These are phyloP conservation scores for Apodemia mormo DNA, from an alignment of 2,888 invertebrate species.

Conservation along the genomic window DNA sequence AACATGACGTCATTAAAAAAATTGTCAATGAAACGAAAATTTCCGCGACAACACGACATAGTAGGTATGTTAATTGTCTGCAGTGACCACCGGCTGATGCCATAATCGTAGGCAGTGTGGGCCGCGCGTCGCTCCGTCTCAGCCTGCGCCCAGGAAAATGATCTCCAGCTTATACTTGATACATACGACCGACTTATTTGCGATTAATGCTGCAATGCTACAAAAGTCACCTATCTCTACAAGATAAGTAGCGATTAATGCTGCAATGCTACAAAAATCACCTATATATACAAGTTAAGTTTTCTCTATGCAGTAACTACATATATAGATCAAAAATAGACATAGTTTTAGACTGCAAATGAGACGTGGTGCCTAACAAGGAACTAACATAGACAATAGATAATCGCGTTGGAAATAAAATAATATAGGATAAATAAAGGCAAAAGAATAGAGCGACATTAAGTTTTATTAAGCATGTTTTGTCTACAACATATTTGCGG, in stretches of 20 bases:
- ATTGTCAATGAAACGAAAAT: conserved; percentile 46
- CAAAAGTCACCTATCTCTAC: no score
- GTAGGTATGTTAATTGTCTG: conserved; percentile 78
- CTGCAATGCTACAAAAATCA: not conserved
- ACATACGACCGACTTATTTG: not conserved
- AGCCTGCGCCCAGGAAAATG: conserved; percentile 46
- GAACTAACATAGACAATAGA: no score
- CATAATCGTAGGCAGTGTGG: conserved; percentile 71
- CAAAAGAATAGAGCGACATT: not conserved
- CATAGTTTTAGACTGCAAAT: no score
- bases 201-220: not conserved
- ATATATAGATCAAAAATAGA: no score
- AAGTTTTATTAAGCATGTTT: not conserved
- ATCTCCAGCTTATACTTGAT: not conserved
- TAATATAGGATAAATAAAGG: no score
- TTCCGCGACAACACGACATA: conserved; percentile 67
- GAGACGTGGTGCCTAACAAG: no score
- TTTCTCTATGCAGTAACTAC: no score
- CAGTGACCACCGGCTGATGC: conserved; percentile 69
- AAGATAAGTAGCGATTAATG: not conserved
- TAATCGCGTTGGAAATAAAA: no score
- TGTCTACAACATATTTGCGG: conserved; percentile 1
- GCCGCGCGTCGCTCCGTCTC: conserved; percentile 70
- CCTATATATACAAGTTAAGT: no score
- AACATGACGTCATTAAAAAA: conserved; percentile 4